Evolutionary conservation across 2,113 vertebrate genomes (phyloP).

Genomic region (Diglossa brunneiventris): DNA sequence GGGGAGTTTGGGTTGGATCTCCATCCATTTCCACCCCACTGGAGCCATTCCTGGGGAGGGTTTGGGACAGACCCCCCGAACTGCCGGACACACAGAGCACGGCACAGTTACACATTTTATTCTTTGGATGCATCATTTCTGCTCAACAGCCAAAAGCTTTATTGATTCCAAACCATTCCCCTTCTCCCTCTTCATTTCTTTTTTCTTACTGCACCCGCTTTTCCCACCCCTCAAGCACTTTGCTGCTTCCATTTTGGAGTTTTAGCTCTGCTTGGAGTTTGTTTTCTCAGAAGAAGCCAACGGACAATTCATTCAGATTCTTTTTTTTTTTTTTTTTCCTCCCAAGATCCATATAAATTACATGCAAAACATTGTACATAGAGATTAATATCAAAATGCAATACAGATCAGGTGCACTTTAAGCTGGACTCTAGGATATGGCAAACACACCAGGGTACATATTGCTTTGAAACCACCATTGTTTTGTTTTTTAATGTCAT

Average conservation of each 20-base stretch:
- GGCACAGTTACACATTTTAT: slow-evolving; percentile 67
- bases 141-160: slow-evolving; percentile 73
- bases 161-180: slow-evolving; percentile 55
- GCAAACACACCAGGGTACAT: slow-evolving; percentile 71
- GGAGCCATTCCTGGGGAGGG: background rate
- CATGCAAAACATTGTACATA: slow-evolving; percentile 81
- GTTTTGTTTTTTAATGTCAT: slow-evolving; percentile 67
- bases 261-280: slow-evolving; percentile 23
- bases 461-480: slow-evolving; percentile 68
- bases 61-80: background rate
- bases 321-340: background rate
- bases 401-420: slow-evolving; percentile 72
- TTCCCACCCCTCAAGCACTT: background rate
- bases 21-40: background rate
- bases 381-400: slow-evolving; percentile 80
- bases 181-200: background rate
- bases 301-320: slow-evolving; percentile 43
- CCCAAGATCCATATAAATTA: slow-evolving; percentile 79
- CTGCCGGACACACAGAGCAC: background rate
- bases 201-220: background rate
- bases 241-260: slow-evolving; percentile 2
- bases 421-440: slow-evolving; percentile 70
- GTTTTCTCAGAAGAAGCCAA: slow-evolving; percentile 45
- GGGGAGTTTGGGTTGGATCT: background rate
- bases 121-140: slow-evolving; percentile 69